phyloP scores from a whole-genome alignment of 1,140 invertebrate species.

The Globodera ellingtonae region DNA sequence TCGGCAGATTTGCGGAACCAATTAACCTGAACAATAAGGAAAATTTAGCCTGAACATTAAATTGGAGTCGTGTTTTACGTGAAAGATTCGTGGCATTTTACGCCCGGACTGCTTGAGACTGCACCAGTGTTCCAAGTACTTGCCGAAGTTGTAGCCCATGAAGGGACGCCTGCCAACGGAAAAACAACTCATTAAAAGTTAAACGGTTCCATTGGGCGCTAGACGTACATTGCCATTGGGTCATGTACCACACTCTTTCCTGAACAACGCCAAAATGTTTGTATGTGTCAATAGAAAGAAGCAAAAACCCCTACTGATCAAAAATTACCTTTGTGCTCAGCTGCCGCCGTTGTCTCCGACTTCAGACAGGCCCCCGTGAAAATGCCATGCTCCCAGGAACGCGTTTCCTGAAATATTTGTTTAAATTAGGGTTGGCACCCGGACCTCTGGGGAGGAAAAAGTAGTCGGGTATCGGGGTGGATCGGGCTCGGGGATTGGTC shows the following conservation, averaged over 20 bases:
- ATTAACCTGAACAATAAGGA: slow-evolving; percentile 66
- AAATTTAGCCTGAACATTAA: neutral
- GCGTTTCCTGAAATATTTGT: slow-evolving; percentile 70
- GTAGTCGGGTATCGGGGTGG: too few species aligned
- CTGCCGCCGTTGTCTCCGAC: slow-evolving; percentile 95
- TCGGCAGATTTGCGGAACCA: slow-evolving; percentile 69
- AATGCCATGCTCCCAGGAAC: slow-evolving; percentile 92
- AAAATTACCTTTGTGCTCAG: slow-evolving; percentile 81
- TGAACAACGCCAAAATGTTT: slow-evolving; percentile 69
- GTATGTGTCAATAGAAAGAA: neutral
- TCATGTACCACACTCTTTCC: slow-evolving; percentile 94
- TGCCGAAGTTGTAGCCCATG: slow-evolving; percentile 97
- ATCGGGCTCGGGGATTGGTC: too few species aligned
- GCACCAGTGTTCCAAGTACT: slow-evolving; percentile 93
- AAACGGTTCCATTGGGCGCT: slow-evolving; percentile 73
- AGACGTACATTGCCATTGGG: slow-evolving; percentile 98
- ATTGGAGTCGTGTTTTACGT: slow-evolving; percentile 1
- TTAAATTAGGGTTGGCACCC: too few species aligned
- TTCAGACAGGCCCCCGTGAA: slow-evolving; percentile 91
- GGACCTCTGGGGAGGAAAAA: too few species aligned
- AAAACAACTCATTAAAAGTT: neutral
- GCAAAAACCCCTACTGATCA: neutral
- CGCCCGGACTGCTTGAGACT: slow-evolving; percentile 48
- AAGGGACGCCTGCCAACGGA: slow-evolving; percentile 97
- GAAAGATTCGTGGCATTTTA: slow-evolving; percentile 44